These are phyloP conservation scores for Jordanella pulchra DNA, from an alignment of 2,797 vertebrate genomes.

Conservation along the genomic window DNA sequence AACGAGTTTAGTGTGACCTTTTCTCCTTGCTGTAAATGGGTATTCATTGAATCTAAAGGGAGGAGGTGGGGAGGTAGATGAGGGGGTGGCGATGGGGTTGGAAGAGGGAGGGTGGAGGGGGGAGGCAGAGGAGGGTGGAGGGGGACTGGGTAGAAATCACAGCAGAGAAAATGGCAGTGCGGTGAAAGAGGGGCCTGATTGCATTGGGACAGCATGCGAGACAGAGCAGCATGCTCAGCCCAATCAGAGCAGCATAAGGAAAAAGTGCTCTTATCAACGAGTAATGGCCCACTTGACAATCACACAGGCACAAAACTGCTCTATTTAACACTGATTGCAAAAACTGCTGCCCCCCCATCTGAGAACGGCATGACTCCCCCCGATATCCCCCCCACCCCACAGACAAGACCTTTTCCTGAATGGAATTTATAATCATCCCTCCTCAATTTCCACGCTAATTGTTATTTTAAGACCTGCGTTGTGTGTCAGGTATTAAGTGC, in stretches of 20 bases:
- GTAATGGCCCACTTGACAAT: constrained; percentile 99
- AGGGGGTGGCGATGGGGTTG: background rate
- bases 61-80: constrained; percentile 17
- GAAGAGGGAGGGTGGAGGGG: constrained; percentile 27
- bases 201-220: constrained; percentile 84
- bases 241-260: constrained; percentile 88
- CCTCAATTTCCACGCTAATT: constrained; percentile 86
- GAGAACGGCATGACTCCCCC: constrained; percentile 69
- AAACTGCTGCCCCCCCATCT: constrained; percentile 78
- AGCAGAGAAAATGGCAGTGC: constrained; percentile 83
- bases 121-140: constrained; percentile 37
- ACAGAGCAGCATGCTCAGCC: constrained; percentile 83
- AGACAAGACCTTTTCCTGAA: constrained; percentile 86
- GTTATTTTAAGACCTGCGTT: constrained; percentile 82
- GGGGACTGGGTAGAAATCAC: constrained; percentile 79
- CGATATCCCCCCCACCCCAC: constrained; percentile 60
- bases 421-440: constrained; percentile 94
- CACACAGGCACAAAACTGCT: constrained; percentile 95
- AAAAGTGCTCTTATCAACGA: constrained; percentile 90
- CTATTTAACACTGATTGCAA: constrained; percentile 98
- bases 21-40: constrained; percentile 76
- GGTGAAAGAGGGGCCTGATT: constrained; percentile 89
- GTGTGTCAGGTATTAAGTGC: constrained; percentile 61
- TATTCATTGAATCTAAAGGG: constrained; percentile 69
- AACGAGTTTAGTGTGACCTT: constrained; percentile 77